These are phyloP conservation scores for Stegastes partitus DNA, from an alignment of 2,113 vertebrate species.

Conservation along the genomic window DNA sequence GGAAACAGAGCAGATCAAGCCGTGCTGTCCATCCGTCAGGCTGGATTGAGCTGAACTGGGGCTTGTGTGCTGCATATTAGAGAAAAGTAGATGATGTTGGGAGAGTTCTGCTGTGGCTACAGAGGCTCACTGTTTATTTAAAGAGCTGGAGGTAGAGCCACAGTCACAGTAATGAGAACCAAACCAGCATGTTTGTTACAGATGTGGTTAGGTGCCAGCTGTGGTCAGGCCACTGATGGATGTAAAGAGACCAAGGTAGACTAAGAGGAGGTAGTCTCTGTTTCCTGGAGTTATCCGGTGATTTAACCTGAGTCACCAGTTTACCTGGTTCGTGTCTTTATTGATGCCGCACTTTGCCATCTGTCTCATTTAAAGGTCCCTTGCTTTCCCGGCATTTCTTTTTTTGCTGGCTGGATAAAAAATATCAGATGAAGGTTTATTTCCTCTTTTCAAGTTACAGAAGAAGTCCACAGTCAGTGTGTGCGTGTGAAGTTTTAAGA, in stretches of 20 bases:
- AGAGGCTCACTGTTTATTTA: constrained; percentile 80
- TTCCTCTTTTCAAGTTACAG: constrained; percentile 46
- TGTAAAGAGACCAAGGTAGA: constrained; percentile 39
- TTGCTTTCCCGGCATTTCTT: constrained; percentile 6
- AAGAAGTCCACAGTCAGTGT: constrained; percentile 57
- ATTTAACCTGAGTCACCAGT: constrained; percentile 44
- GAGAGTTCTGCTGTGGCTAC: constrained; percentile 66
- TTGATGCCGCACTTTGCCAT: constrained; percentile 8
- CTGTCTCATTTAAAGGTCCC: constrained; percentile 6
- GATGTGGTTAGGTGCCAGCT: constrained; percentile 74
- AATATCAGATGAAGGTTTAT: constrained; percentile 65
- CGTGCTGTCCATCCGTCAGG: constrained; percentile 74
- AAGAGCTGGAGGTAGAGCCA: constrained; percentile 70
- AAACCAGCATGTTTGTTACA: constrained; percentile 78
- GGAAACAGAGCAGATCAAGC: constrained; percentile 73
- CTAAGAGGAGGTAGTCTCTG: constrained; percentile 30
- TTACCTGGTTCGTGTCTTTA: constrained; percentile 33
- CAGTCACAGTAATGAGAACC: constrained; percentile 79
- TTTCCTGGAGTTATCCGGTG: constrained; percentile 46
- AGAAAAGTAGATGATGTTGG: constrained; percentile 66
- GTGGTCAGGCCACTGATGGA: constrained; percentile 67
- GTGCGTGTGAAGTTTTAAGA: constrained; percentile 70
- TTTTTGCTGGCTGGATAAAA: constrained; percentile 25
- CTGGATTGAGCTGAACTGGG: constrained; percentile 45
- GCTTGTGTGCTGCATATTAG: constrained; percentile 50